phyloP scores from a whole-genome alignment of 2,888 invertebrate genomes.

The Drosophila yooni region DNA sequence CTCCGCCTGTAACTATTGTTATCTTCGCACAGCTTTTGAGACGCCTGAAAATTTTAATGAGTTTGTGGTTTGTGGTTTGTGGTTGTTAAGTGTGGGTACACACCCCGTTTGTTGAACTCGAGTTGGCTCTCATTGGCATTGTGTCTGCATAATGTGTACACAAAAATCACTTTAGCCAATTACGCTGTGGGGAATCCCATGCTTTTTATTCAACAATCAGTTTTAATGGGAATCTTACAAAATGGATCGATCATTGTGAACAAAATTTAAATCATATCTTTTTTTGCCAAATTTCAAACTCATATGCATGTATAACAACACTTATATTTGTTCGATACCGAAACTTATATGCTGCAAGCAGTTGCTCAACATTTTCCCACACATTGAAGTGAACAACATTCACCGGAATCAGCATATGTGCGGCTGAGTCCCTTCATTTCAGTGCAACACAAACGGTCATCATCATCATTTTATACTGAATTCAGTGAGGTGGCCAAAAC shows the following conservation, averaged over 20 bases:
- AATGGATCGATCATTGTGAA: not conserved
- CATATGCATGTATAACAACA: not conserved
- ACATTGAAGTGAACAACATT: conserved; percentile 20
- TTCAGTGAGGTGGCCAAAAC: conserved; percentile 41
- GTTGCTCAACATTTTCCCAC: conserved; percentile 42
- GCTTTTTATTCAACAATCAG: not conserved
- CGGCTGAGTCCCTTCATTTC: conserved; percentile 12
- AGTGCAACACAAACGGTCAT: conserved; percentile 32
- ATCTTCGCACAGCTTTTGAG: conserved; percentile 14
- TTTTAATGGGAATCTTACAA: not conserved
- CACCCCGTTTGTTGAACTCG: conserved; percentile 60
- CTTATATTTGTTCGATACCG: not conserved
- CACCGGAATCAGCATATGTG: conserved; percentile 14
- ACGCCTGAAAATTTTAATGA: conserved; percentile 37
- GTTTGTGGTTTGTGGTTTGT: conserved; percentile 16
- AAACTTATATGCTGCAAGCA: not conserved
- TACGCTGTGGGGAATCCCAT: conserved; percentile 2
- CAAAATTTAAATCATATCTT: not conserved
- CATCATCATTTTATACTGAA: conserved; percentile 33
- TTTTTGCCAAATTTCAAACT: not conserved
- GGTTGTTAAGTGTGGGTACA: conserved; percentile 38
- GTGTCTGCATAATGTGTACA: conserved; percentile 9
- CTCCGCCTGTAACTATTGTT: not conserved
- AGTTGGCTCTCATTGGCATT: conserved; percentile 16
- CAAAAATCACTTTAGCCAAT: not conserved